Evolutionary conservation across 2,113 vertebrate species (phyloP), one percentile per base, ranked within the genome.

Genomic region (Sprattus sprattus): DNA sequence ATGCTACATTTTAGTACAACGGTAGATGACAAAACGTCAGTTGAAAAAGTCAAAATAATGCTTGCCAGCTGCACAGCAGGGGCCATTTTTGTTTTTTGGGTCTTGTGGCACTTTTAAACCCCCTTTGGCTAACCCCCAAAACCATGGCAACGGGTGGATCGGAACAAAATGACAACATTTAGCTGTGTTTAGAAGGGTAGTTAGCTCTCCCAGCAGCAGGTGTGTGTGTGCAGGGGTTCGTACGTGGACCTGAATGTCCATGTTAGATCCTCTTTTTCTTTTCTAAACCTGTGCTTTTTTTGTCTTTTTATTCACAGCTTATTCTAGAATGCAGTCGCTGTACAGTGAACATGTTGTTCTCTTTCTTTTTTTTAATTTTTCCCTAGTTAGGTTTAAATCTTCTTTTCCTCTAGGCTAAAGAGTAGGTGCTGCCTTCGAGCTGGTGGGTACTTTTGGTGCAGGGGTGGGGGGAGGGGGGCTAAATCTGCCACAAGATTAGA

Each of bases 401-500:
- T 86, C 39, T 45, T 60, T 28, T 88, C 83, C 85, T 83, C 52
- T 87, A 91, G 84, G 89, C 92, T 92, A 82, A 92, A 92, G 92
- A 88, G 90, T 90, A 91, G 94, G 92, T 89, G 84, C 92, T 88
- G 92, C 93, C 93, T 95, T 94, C 87, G 80, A 92, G 93, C 91
- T 93, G 92, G 91, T 94, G 64, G 64, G 64, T 94, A 93, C 93
- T 93, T 93, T 93, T 94, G 93, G 92, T 94, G 93, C 93, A 94
- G 96, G 96, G 91, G 93, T 91, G 92, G 94, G 2, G 93, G 25
- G 7, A 25, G 10, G 64, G 28, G 7, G 97, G 96, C 96, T 97
- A 95, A 96, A 96, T 95, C 96, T 98, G 98, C 97, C 97, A 97
- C 97, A 99, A 99, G 98, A 98, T 99, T 98, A 97, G 57, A 78